These are phyloP conservation scores for Huso huso DNA, from an alignment of 2,797 vertebrate species.

Conservation along the genomic window DNA sequence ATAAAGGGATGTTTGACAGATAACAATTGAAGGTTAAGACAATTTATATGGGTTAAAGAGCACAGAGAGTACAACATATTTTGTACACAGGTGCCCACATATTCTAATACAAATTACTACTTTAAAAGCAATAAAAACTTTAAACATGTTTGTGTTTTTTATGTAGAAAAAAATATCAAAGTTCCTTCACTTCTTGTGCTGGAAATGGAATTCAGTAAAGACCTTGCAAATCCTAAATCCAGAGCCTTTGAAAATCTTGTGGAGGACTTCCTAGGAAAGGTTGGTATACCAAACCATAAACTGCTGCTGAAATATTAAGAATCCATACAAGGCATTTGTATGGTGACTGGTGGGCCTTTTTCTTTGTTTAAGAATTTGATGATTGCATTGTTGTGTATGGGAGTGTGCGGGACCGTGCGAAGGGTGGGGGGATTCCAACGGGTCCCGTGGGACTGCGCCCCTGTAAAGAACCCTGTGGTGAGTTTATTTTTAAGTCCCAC, in stretches of 20 bases:
- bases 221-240: constrained; percentile 18
- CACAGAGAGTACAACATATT: neutral
- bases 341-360: neutral
- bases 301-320: no score
- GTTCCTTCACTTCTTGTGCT: constrained; percentile 59
- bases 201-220: constrained; percentile 24
- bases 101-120: neutral
- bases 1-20: neutral
- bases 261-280: constrained; percentile 26
- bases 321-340: no score
- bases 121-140: neutral
- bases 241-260: constrained; percentile 27
- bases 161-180: constrained; percentile 50
- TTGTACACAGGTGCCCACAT: neutral
- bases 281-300: no score
- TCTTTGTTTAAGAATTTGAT: neutral
- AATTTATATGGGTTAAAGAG: neutral
- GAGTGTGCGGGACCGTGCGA: no score
- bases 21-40: neutral
- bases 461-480: no score
- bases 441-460: no score
- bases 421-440: no score
- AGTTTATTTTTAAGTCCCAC: no score
- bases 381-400: no score
- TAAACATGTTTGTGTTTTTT: constrained; percentile 19